Percentiles rank a stretch among this genome's conserved stretches.
Evolutionary conservation across 1,140 invertebrate species (phyloP).

Genomic region (Maconellicoccus hirsutus): DNA sequence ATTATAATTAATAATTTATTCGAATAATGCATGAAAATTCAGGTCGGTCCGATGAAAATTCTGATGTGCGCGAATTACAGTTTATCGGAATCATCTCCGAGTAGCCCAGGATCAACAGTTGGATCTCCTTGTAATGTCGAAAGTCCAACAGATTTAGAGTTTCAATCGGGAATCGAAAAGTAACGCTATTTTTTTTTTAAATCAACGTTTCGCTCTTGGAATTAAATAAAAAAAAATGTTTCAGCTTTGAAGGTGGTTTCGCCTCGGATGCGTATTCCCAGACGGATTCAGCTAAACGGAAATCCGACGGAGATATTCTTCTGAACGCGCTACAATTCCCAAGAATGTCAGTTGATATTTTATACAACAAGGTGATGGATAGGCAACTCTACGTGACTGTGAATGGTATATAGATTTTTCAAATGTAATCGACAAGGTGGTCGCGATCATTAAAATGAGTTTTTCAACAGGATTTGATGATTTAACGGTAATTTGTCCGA

Average conservation of each 20-base stretch:
- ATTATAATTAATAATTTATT: background rate
- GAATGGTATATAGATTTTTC: constrained; percentile 30
- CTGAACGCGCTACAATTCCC: constrained; percentile 3
- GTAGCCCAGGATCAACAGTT: constrained; percentile 40
- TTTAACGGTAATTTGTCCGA: constrained; percentile 55
- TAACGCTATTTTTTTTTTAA: constrained; percentile 20
- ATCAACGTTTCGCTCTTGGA: background rate
- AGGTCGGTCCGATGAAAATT: constrained; percentile 36
- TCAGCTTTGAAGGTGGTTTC: constrained; percentile 35
- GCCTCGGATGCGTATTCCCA: constrained; percentile 26
- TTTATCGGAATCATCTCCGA: constrained; percentile 45
- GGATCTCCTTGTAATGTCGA: constrained; percentile 24
- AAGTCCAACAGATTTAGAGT: constrained; percentile 29
- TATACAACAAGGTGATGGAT: background rate
- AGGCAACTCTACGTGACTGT: constrained; percentile 26
- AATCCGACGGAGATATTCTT: constrained; percentile 3
- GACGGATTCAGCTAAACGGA: constrained; percentile 11
- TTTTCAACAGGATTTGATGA: constrained; percentile 50
- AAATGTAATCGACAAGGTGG: background rate
- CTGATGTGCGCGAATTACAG: constrained; percentile 43
- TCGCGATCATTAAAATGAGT: too few relatives aligned
- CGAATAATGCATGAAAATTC: background rate
- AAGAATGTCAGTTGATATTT: background rate
- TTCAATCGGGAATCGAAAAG: constrained; percentile 32
- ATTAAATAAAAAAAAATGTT: constrained; percentile 22